Conservation (phyloP, 2,113 vertebrate genomes). For the Callaeas wilsoni region DNA sequence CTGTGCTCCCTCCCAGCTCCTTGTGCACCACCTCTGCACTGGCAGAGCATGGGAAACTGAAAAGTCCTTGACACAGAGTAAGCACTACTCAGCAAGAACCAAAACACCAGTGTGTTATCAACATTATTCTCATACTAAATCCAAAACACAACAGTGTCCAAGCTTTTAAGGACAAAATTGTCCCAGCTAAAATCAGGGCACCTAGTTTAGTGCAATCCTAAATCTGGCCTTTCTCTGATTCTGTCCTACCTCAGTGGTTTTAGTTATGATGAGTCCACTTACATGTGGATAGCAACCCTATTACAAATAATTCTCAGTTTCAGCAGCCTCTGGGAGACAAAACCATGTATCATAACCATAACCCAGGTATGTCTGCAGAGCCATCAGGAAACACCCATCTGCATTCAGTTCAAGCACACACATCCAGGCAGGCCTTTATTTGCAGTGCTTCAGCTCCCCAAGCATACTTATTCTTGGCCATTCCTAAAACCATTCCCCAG, state of each 20-base stretch:
- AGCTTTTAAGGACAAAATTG: neutral
- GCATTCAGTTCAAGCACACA: neutral
- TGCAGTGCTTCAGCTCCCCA: neutral
- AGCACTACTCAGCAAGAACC: neutral
- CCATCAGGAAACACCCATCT: neutral
- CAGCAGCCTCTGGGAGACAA: neutral
- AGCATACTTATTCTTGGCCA: neutral
- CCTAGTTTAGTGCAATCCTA: neutral
- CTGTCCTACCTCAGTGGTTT: neutral
- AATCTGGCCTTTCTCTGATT: neutral
- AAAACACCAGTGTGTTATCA: neutral
- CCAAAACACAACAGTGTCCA: neutral
- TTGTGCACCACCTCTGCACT: neutral
- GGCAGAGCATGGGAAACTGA: neutral
- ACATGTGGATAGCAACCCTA: neutral
- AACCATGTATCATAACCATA: neutral
- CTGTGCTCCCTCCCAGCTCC: neutral
- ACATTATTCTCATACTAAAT: neutral
- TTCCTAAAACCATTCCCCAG: neutral
- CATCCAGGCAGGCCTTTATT: neutral
- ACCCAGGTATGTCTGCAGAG: neutral
- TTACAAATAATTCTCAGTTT: neutral
- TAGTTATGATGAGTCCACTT: neutral
- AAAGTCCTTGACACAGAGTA: neutral
- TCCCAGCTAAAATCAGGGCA: neutral